Conservation (phyloP, 2,888 invertebrate genomes). For the Nymphalis polychloros region DNA sequence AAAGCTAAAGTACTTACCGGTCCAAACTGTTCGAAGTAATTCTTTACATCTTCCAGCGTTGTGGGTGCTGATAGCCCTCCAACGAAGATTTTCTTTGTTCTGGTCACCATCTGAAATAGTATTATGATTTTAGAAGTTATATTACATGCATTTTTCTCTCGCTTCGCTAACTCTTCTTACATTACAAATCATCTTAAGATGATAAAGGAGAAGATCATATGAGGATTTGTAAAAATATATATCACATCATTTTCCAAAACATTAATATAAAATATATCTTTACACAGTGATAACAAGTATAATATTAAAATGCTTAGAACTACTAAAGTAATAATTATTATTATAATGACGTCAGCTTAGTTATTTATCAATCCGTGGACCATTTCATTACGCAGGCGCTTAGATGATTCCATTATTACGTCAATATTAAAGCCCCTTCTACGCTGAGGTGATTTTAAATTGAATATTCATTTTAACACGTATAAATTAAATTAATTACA, state of each 20-base stretch:
- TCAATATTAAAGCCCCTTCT: slow-evolving; percentile 50
- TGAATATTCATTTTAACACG: neutral
- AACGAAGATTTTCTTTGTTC: slow-evolving; percentile 99
- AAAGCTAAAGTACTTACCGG: slow-evolving; percentile 88
- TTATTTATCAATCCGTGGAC: slow-evolving; percentile 54
- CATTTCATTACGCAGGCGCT: slow-evolving; percentile 59
- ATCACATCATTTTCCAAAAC: no score
- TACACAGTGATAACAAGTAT: no score
- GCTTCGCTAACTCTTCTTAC: no score
- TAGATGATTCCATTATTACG: slow-evolving; percentile 61
- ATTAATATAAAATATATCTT: no score
- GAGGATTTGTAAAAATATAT: no score
- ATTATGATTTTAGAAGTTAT: slow-evolving; percentile 29
- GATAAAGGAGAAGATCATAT: no score
- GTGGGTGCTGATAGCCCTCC: slow-evolving; percentile 99
- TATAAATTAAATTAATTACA: neutral
- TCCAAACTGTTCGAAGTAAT: slow-evolving; percentile 99
- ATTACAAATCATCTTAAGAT: no score
- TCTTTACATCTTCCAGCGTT: slow-evolving; percentile 99
- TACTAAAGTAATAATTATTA: neutral
- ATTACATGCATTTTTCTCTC: no score
- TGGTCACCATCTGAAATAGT: slow-evolving; percentile 97
- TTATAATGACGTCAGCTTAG: slow-evolving; percentile 51
- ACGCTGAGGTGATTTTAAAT: neutral
- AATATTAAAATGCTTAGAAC: no score